phyloP scores from a whole-genome alignment of 2,888 invertebrate genomes.

The Lydus trimaculatus region DNA sequence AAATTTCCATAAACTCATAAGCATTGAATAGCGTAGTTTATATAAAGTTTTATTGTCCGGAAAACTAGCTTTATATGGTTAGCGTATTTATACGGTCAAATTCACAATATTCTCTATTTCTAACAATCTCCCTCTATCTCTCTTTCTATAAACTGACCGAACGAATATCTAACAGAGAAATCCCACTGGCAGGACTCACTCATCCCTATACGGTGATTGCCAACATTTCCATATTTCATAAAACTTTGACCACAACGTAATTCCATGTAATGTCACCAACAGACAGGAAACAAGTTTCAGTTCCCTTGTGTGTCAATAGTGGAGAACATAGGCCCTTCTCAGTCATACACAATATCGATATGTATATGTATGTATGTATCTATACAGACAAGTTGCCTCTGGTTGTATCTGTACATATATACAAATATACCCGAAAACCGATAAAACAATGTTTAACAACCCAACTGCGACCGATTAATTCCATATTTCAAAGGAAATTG shows the following conservation, averaged over 20 bases:
- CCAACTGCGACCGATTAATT: neutral
- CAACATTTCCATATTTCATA: slow-evolving; percentile 58
- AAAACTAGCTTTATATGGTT: slow-evolving; percentile 56
- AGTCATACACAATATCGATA: neutral
- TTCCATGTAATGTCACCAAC: slow-evolving; percentile 40
- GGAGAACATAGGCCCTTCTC: neutral
- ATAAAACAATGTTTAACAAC: neutral
- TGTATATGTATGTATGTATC: neutral
- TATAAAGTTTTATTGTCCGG: slow-evolving; percentile 57
- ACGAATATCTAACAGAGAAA: slow-evolving; percentile 5
- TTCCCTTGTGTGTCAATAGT: slow-evolving; percentile 5
- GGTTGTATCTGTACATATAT: neutral
- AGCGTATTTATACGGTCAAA: slow-evolving; percentile 51
- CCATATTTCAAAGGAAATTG: slow-evolving; percentile 4
- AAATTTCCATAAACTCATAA: slow-evolving; percentile 57
- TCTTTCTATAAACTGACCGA: slow-evolving; percentile 6
- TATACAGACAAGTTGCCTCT: neutral
- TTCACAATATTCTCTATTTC: slow-evolving; percentile 38
- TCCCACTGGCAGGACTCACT: neutral
- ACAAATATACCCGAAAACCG: neutral
- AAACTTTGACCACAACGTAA: slow-evolving; percentile 54
- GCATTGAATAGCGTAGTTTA: slow-evolving; percentile 54
- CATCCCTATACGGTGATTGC: slow-evolving; percentile 48
- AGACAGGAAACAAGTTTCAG: slow-evolving; percentile 32
- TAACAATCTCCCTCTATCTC: neutral